Conservation (phyloP, 2,113 vertebrate species). For the Cichladusa arquata region DNA sequence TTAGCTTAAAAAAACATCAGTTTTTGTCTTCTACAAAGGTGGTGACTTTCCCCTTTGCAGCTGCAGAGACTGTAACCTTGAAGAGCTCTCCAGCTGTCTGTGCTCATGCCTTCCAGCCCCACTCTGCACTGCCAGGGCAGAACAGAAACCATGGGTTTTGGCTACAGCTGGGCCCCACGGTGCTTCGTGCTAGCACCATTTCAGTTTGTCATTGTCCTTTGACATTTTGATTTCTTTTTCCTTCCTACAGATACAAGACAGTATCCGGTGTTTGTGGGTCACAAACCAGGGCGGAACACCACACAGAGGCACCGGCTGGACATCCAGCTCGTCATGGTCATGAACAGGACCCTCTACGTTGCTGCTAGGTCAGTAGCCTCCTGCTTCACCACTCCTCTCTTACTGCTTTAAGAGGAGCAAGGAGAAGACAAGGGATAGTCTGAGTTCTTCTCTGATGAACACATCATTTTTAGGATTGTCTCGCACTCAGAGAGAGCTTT, state of each 20-base stretch:
- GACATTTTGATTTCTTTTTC: not conserved
- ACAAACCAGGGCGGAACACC: slow-evolving; percentile 96
- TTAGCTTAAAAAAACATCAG: not conserved
- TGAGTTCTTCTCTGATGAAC: not conserved
- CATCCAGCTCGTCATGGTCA: slow-evolving; percentile 94
- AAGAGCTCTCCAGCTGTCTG: not conserved
- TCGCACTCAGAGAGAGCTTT: not conserved
- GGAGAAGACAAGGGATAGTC: not conserved
- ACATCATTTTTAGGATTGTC: not conserved
- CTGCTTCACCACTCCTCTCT: not conserved
- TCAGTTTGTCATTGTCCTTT: not conserved
- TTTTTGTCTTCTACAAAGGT: not conserved
- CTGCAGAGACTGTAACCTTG: not conserved
- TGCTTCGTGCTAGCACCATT: not conserved
- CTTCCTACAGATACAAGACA: slow-evolving; percentile 91
- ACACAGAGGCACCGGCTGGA: slow-evolving; percentile 96
- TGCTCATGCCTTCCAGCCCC: not conserved
- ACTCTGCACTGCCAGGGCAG: not conserved
- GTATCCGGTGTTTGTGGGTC: slow-evolving; percentile 97
- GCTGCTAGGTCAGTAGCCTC: slow-evolving; percentile 85
- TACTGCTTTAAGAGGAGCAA: not conserved
- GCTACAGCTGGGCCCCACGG: not conserved
- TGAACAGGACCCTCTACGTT: slow-evolving; percentile 94
- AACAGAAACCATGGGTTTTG: not conserved
- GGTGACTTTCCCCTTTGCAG: not conserved